phyloP scores from a whole-genome alignment of 2,888 invertebrate species.

The Anoncus sp. region DNA sequence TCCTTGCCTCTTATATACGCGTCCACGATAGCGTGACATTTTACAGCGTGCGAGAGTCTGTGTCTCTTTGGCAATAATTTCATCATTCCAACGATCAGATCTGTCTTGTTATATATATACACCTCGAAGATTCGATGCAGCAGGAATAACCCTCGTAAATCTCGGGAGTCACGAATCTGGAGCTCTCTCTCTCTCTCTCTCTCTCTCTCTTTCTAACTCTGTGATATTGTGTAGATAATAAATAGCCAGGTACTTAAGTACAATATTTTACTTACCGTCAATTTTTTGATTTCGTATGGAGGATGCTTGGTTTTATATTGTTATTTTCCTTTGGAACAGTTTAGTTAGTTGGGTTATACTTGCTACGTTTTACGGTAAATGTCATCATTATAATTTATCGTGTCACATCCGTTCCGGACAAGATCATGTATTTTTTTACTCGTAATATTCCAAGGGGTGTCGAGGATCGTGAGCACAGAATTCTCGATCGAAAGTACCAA shows the following conservation, averaged over 20 bases:
- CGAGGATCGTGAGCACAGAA: neutral
- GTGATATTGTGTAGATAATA: neutral
- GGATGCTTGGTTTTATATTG: neutral
- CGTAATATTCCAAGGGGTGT: no score
- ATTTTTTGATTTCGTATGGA: neutral
- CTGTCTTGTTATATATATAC: constrained; percentile 23
- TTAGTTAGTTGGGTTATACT: no score
- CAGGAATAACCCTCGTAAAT: constrained; percentile 56
- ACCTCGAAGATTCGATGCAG: constrained; percentile 59
- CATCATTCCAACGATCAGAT: constrained; percentile 46
- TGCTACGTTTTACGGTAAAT: no score
- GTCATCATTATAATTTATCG: no score
- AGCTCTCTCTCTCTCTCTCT: no score
- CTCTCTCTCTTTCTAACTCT: no score
- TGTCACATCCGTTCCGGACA: no score
- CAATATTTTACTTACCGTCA: neutral
- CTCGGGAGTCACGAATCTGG: neutral
- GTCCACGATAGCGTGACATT: constrained; percentile 61
- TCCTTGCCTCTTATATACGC: constrained; percentile 48
- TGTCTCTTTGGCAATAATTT: constrained; percentile 46
- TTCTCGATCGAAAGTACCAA: neutral
- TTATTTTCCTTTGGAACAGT: no score
- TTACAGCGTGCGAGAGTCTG: constrained; percentile 63
- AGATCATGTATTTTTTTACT: no score
- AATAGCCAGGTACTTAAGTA: neutral